Percentiles rank a stretch among this genome's conserved stretches.
phyloP scores from a whole-genome alignment of 2,113 vertebrate species.

The Echinops telfairi region DNA sequence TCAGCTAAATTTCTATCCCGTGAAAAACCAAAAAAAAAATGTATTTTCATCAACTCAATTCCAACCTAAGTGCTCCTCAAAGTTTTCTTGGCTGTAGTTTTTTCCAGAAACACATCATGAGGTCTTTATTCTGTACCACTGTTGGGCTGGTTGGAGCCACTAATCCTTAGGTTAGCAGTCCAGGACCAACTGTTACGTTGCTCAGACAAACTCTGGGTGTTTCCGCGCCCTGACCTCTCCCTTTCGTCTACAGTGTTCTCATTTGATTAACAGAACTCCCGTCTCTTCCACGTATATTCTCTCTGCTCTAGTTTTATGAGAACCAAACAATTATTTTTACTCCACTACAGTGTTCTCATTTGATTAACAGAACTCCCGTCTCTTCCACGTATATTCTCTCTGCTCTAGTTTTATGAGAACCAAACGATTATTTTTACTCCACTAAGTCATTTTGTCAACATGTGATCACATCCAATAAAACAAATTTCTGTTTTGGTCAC shows the following conservation, averaged over 20 bases:
- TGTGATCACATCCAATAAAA: constrained; percentile 19
- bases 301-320: background rate
- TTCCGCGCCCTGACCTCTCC: background rate
- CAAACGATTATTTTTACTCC: background rate
- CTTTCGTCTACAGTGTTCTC: background rate
- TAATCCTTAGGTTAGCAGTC: background rate
- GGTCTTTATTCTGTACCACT: background rate
- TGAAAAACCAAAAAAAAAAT: background rate
- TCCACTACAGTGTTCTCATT: background rate
- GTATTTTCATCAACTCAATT: background rate
- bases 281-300: background rate
- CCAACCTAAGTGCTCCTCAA: background rate
- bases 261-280: background rate
- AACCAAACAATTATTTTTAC: background rate
- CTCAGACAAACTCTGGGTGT: background rate
- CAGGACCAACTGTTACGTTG: background rate
- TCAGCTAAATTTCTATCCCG: background rate
- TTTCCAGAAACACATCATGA: background rate
- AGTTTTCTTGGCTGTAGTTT: background rate
- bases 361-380: background rate
- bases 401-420: background rate
- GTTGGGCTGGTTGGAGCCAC: background rate
- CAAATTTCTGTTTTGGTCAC: constrained; percentile 41
- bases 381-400: background rate
- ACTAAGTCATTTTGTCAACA: constrained; percentile 12